A percentile compares a stretch with the other conserved stretches of the same genome.
These are phyloP conservation scores for Metellina segmentata DNA, from an alignment of 2,888 invertebrate species.

Conservation along the genomic window DNA sequence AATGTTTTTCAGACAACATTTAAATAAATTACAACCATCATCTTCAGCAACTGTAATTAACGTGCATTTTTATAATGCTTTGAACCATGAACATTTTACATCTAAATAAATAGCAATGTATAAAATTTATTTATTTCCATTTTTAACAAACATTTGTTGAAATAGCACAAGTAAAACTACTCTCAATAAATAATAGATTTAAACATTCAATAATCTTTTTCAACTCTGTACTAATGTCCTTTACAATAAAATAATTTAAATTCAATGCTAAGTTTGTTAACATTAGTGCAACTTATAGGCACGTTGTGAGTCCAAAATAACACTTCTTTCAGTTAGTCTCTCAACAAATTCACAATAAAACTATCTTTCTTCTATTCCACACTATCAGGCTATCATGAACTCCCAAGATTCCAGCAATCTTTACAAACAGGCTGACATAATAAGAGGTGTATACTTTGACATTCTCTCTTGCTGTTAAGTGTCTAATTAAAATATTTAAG, in stretches of 20 bases:
- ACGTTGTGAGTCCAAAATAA: constrained; percentile 50
- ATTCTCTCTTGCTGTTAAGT: background rate
- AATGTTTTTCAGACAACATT: background rate
- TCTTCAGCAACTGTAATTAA: background rate
- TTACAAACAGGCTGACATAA: constrained; percentile 1
- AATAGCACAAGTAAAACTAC: background rate
- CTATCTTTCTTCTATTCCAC: background rate
- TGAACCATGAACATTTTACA: background rate
- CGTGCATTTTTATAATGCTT: background rate
- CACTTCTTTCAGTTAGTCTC: constrained; percentile 4
- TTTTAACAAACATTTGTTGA: constrained; percentile 7
- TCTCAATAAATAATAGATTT: constrained; percentile 51
- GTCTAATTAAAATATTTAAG: background rate
- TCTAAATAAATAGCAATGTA: constrained; percentile 14
- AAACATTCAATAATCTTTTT: constrained; percentile 23
- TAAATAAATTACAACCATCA: background rate
- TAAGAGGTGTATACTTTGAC: background rate
- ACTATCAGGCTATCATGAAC: background rate
- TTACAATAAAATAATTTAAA: constrained; percentile 42
- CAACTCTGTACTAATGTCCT: constrained; percentile 17
- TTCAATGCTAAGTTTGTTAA: constrained; percentile 56
- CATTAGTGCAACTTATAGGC: constrained; percentile 62
- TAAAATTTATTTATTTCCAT: constrained; percentile 18
- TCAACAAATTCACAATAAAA: constrained; percentile 28
- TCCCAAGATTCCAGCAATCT: background rate